phyloP scores from a whole-genome alignment of 2,113 vertebrate genomes.

The Python bivittatus region DNA sequence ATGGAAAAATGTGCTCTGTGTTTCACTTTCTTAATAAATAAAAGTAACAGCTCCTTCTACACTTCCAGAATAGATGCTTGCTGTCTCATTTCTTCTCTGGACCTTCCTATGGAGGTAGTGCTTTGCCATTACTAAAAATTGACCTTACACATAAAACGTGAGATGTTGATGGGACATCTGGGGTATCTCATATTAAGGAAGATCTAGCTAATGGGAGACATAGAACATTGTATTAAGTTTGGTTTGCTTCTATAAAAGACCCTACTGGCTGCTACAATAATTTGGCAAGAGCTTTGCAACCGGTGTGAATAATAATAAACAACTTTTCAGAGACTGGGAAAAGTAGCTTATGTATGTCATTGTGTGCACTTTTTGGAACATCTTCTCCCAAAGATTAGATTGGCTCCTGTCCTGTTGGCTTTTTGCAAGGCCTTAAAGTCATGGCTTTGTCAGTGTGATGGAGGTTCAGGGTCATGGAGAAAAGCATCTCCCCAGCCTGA shows the following conservation, averaged over 20 bases:
- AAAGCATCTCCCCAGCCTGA: too few species aligned
- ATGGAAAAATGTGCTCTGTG: background rate
- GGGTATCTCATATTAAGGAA: background rate
- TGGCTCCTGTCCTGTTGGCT: background rate
- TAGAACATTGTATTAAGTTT: background rate
- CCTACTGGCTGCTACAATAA: background rate
- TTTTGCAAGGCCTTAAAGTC: background rate
- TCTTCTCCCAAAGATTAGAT: background rate
- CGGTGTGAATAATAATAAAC: background rate
- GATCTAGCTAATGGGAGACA: background rate
- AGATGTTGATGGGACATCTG: background rate
- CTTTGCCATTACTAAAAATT: background rate
- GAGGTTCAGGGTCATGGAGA: too few species aligned
- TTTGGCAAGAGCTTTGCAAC: background rate
- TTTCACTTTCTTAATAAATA: background rate
- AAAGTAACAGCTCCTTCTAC: background rate
- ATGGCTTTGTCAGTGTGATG: background rate
- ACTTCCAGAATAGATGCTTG: background rate
- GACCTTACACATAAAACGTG: background rate
- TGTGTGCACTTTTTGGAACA: background rate
- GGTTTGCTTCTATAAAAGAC: background rate
- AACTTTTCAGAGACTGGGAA: background rate
- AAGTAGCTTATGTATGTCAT: background rate
- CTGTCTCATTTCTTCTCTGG: too few species aligned
- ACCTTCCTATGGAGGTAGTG: background rate